Evolutionary conservation across 2,797 vertebrate species (phyloP).

Genomic region (Triplophysa yarkandensis): DNA sequence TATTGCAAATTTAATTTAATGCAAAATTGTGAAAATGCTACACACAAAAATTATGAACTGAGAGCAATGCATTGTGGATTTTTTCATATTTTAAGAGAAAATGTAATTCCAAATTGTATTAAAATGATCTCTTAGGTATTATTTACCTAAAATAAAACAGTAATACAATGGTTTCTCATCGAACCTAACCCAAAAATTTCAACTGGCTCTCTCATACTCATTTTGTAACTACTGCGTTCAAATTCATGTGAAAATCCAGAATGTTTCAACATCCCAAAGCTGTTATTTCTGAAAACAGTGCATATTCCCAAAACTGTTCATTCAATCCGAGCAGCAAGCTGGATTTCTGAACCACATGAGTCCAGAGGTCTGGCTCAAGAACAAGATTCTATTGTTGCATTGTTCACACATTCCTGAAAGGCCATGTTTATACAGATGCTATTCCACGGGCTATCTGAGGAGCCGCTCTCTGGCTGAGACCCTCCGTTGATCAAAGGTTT

Average conservation of each 20-base stretch:
- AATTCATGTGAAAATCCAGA: slow-evolving; percentile 57
- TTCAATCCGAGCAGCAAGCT: slow-evolving; percentile 67
- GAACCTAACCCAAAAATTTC: not conserved
- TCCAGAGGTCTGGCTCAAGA: slow-evolving; percentile 65
- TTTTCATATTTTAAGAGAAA: too few relatives aligned
- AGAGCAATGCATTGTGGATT: too few relatives aligned
- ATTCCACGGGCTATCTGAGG: slow-evolving; percentile 84
- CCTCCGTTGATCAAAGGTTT: slow-evolving; percentile 94
- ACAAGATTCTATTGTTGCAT: slow-evolving; percentile 85
- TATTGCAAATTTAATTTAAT: too few relatives aligned
- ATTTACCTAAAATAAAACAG: not conserved
- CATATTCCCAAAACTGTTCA: slow-evolving; percentile 67
- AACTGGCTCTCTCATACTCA: not conserved
- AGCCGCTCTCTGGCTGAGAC: slow-evolving; percentile 81
- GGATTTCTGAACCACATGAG: slow-evolving; percentile 70
- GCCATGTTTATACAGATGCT: slow-evolving; percentile 98
- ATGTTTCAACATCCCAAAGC: slow-evolving; percentile 52
- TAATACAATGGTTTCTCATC: not conserved
- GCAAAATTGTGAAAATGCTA: too few relatives aligned
- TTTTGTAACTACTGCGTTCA: slow-evolving; percentile 48
- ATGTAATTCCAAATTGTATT: too few relatives aligned
- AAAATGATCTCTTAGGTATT: not conserved
- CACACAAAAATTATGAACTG: too few relatives aligned
- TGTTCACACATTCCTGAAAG: slow-evolving; percentile 84
- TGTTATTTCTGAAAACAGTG: slow-evolving; percentile 72